Evolutionary conservation across 2,888 invertebrate species (phyloP).

Genomic region (Achlya flavicornis): DNA sequence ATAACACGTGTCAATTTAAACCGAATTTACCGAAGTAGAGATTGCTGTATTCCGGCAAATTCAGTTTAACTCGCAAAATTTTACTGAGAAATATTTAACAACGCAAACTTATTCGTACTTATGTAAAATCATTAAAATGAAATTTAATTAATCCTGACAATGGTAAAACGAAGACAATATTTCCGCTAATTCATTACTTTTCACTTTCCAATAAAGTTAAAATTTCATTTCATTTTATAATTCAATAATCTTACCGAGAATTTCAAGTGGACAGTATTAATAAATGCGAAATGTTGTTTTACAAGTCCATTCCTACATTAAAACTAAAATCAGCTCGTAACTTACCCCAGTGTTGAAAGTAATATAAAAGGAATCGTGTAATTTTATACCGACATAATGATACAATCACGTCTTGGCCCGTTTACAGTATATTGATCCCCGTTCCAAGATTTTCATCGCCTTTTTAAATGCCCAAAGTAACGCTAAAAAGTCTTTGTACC

Average conservation of each 20-base stretch:
- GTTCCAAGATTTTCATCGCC: constrained; percentile 48
- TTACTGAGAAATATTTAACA: too few species aligned
- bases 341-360: constrained; percentile 6
- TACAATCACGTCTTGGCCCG: constrained; percentile 37
- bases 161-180: background rate
- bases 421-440: constrained; percentile 52
- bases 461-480: constrained; percentile 55
- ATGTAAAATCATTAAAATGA: background rate
- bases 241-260: background rate
- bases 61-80: too few species aligned
- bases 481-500: constrained; percentile 37
- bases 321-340: background rate
- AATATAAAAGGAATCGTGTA: constrained; percentile 18
- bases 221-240: background rate
- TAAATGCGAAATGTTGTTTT: too few species aligned
- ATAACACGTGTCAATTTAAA: too few species aligned
- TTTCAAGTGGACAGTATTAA: background rate
- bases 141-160: background rate
- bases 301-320: too few species aligned
- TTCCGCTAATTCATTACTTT: background rate
- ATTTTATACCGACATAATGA: constrained; percentile 27
- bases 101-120: background rate
- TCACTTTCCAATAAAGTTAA: background rate
- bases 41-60: too few species aligned
- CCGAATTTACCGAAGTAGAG: too few species aligned